Evolutionary conservation across 1,140 invertebrate genomes (phyloP).

Genomic region (Procambarus virginalis): DNA sequence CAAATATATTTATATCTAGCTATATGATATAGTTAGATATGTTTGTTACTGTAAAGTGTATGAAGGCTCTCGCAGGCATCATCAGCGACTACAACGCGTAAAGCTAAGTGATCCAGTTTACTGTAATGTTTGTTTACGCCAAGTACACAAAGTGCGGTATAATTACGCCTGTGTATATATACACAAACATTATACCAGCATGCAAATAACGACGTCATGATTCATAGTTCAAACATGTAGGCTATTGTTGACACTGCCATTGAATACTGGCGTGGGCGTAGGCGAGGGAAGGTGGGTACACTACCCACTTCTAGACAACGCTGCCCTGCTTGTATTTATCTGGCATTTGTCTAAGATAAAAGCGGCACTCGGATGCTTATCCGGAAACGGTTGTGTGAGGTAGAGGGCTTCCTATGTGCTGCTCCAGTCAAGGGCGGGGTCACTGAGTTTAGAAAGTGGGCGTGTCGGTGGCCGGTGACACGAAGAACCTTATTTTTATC

Average conservation of each 20-base stretch:
- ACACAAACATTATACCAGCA: too few species aligned
- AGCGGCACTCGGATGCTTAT: not conserved
- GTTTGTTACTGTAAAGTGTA: too few species aligned
- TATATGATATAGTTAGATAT: too few species aligned
- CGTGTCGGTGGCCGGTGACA: conserved; percentile 4
- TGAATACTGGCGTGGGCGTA: not conserved
- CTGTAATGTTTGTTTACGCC: too few species aligned
- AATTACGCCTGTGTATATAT: too few species aligned
- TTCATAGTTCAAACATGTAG: not conserved
- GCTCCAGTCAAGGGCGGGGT: conserved; percentile 30
- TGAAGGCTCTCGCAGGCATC: too few species aligned
- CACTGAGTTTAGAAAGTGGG: conserved; percentile 37
- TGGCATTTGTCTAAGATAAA: not conserved
- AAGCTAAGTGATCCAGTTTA: too few species aligned
- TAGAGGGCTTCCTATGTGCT: conserved; percentile 14
- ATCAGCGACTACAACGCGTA: too few species aligned
- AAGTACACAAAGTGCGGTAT: too few species aligned
- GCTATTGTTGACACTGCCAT: not conserved
- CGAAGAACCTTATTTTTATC: not conserved
- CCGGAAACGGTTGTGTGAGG: not conserved
- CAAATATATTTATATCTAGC: too few species aligned
- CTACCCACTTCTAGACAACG: not conserved
- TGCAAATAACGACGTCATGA: too few species aligned
- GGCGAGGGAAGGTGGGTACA: too few species aligned
- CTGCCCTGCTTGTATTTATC: not conserved